phyloP scores from a whole-genome alignment of 2,113 vertebrate species.

The Cyprinodon tularosa region DNA sequence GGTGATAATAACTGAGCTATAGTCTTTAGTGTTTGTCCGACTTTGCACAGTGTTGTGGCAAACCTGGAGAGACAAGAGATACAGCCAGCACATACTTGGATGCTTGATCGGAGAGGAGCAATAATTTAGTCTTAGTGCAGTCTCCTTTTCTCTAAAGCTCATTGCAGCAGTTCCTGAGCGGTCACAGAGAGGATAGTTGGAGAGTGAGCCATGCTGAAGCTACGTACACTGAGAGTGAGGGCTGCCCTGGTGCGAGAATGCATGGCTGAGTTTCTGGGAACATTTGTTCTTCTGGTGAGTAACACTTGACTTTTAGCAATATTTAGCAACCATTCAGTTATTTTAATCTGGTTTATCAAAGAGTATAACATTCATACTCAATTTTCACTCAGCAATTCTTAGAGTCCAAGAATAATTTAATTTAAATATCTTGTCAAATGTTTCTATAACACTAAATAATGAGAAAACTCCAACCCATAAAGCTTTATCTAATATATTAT shows the following conservation, averaged over 20 bases:
- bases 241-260: not conserved
- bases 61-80: not conserved
- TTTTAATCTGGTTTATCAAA: not conserved
- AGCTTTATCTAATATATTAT: no score
- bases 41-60: not conserved
- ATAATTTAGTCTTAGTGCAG: not conserved
- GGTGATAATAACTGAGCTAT: not conserved
- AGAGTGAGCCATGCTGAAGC: not conserved
- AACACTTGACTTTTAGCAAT: not conserved
- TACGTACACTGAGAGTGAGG: not conserved
- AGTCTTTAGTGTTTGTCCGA: not conserved
- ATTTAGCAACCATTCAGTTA: not conserved
- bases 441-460: no score
- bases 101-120: not conserved
- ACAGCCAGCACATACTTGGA: not conserved
- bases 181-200: no score
- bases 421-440: no score
- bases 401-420: no score
- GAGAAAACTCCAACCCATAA: no score
- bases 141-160: not conserved
- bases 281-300: not conserved
- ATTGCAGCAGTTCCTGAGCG: no score
- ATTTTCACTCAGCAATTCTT: no score
- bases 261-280: not conserved
- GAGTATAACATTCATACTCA: not conserved